Evolutionary conservation across 2,797 vertebrate genomes (phyloP).

Genomic region (Syndactyla subalaris): DNA sequence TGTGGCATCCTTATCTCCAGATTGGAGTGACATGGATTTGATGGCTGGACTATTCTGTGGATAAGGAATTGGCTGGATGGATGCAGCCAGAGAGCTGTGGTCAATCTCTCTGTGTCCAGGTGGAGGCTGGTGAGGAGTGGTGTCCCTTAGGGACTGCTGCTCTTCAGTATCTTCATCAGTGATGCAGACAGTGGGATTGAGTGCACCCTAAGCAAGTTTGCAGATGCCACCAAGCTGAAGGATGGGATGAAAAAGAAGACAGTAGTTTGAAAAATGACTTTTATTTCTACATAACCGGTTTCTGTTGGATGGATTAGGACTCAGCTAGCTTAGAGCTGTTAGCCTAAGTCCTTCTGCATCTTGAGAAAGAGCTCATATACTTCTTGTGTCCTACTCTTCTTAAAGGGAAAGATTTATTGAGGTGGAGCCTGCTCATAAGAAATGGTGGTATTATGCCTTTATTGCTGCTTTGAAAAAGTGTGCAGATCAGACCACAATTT

Average conservation of each 20-base stretch:
- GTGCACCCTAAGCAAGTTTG: background rate
- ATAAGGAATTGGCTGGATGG: background rate
- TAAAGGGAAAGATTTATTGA: background rate
- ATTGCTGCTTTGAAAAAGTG: background rate
- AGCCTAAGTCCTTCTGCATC: background rate
- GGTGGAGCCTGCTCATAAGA: background rate
- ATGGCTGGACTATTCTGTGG: background rate
- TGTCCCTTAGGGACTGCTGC: background rate
- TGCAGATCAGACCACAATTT: background rate
- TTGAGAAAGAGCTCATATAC: background rate
- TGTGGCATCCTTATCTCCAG: background rate
- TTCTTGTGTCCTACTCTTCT: background rate
- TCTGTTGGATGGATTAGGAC: background rate
- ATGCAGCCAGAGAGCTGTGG: rapidly evolving
- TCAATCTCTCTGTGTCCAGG: background rate
- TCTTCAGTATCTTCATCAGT: background rate
- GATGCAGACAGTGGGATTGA: background rate
- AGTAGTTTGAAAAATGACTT: background rate
- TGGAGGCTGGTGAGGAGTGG: background rate
- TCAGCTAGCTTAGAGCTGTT: background rate
- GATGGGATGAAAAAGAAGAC: background rate
- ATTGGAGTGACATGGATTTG: background rate
- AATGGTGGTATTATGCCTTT: background rate
- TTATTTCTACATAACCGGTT: background rate
- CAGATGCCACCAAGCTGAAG: background rate